phyloP scores from a whole-genome alignment of 1,140 invertebrate species.

The Coenobita brevimanus region DNA sequence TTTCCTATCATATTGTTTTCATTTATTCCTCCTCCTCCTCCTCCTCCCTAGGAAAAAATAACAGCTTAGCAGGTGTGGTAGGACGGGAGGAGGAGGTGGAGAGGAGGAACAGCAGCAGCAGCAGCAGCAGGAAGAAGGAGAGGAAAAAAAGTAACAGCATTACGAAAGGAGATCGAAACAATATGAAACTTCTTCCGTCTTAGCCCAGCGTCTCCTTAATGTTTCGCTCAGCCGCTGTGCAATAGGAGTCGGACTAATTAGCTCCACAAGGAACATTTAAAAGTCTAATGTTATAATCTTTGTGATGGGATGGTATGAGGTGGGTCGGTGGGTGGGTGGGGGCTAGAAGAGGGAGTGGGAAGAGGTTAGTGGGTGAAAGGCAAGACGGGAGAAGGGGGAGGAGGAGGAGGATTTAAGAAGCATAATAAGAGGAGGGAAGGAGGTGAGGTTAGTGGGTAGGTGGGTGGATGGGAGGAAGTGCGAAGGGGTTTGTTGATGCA shows the following conservation, averaged over 20 bases:
- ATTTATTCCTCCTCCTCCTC: background rate
- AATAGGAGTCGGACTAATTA: conserved; percentile 58
- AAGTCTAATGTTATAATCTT: conserved; percentile 65
- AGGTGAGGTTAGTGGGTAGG: background rate
- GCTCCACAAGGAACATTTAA: conserved; percentile 62
- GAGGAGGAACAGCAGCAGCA: background rate
- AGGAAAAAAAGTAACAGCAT: no score
- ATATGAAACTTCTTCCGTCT: background rate
- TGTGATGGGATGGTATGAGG: conserved; percentile 46
- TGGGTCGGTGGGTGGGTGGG: background rate
- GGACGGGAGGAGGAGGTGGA: conserved; percentile 4
- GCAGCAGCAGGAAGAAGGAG: background rate
- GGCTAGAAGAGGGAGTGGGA: background rate
- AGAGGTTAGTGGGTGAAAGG: background rate
- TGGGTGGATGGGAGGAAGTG: background rate
- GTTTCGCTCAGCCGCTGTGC: conserved; percentile 35
- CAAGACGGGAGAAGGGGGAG: background rate
- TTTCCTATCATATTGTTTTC: conserved; percentile 16
- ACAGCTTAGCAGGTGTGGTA: background rate
- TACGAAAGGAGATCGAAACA: no score
- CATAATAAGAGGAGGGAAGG: background rate
- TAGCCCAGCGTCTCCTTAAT: background rate
- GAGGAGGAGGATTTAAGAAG: conserved; percentile 8
- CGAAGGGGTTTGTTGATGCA: background rate
- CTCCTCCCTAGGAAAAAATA: background rate